Percentiles rank a stretch among this genome's conserved stretches.
phyloP scores from a whole-genome alignment of 2,888 invertebrate genomes.

The Hyppa rectilinea region DNA sequence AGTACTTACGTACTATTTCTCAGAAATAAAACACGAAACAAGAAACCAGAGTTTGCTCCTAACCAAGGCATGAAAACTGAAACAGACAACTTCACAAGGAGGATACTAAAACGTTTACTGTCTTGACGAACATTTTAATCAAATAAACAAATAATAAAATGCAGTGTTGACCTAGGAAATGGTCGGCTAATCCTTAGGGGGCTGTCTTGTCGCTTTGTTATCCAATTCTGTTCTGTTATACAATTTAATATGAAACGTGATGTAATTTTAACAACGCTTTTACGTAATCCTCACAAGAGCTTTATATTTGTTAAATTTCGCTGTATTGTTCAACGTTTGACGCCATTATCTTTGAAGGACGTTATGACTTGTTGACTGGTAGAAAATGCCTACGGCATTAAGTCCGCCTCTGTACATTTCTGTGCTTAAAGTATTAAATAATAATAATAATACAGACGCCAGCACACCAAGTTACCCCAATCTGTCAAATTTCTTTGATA shows the following conservation, averaged over 20 bases:
- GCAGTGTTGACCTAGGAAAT: slow-evolving; percentile 75
- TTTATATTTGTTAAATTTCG: slow-evolving; percentile 56
- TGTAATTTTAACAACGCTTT: slow-evolving; percentile 71
- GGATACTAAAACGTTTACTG: slow-evolving; percentile 51
- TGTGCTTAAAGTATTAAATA: no score
- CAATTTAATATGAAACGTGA: slow-evolving; percentile 83
- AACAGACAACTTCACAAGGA: slow-evolving; percentile 30
- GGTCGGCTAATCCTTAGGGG: slow-evolving; percentile 72
- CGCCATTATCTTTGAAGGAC: slow-evolving; percentile 51
- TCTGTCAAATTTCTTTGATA: no score
- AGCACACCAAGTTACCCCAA: no score
- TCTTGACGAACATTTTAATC: slow-evolving; percentile 62
- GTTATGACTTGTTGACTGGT: no score
- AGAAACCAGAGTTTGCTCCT: slow-evolving; percentile 1
- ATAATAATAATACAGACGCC: no score
- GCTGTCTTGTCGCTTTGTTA: slow-evolving; percentile 71
- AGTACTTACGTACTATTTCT: not conserved
- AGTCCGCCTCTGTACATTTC: no score
- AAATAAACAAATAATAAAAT: slow-evolving; percentile 74
- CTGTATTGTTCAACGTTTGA: slow-evolving; percentile 56
- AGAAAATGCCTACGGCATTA: no score
- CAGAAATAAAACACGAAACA: not conserved
- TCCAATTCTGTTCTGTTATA: slow-evolving; percentile 72
- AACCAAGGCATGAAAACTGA: slow-evolving; percentile 6
- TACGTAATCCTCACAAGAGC: slow-evolving; percentile 60